These are phyloP conservation scores for Rhopalosiphum padi DNA, from an alignment of 1,140 invertebrate species.

Conservation along the genomic window DNA sequence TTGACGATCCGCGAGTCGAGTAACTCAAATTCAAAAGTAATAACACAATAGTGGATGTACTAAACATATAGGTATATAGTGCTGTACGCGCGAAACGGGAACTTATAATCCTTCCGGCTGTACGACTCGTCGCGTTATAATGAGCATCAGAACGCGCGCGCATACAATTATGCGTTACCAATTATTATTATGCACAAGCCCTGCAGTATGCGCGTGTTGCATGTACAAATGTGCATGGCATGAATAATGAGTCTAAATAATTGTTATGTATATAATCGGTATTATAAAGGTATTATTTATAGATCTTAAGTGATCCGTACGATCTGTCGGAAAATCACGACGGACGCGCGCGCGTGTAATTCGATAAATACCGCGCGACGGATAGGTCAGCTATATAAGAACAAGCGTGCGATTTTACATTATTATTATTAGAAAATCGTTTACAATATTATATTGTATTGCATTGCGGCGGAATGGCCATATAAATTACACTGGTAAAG, in stretches of 20 bases:
- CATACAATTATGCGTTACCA: not conserved
- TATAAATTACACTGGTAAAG: not conserved
- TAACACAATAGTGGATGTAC: not conserved
- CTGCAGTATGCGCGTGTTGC: not conserved
- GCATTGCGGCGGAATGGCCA: not conserved
- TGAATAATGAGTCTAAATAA: not conserved
- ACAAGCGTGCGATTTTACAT: conserved; percentile 6
- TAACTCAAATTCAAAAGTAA: not conserved
- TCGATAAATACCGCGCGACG: not conserved
- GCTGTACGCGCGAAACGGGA: not conserved
- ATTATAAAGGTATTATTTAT: not conserved
- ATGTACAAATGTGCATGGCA: not conserved
- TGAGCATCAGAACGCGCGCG: not conserved
- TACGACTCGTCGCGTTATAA: not conserved
- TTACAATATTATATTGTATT: not conserved
- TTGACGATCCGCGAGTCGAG: not conserved
- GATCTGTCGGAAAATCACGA: conserved; percentile 21
- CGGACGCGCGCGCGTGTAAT: not conserved
- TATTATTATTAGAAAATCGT: not conserved
- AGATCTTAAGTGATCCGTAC: not conserved
- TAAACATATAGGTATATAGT: not conserved
- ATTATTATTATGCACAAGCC: not conserved
- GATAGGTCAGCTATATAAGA: not conserved
- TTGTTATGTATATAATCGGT: not conserved
- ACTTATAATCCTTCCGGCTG: not conserved